Base-by-base conservation (phyloP, 2,113 vertebrate genomes). In the Maccullochella peelii region DNA sequence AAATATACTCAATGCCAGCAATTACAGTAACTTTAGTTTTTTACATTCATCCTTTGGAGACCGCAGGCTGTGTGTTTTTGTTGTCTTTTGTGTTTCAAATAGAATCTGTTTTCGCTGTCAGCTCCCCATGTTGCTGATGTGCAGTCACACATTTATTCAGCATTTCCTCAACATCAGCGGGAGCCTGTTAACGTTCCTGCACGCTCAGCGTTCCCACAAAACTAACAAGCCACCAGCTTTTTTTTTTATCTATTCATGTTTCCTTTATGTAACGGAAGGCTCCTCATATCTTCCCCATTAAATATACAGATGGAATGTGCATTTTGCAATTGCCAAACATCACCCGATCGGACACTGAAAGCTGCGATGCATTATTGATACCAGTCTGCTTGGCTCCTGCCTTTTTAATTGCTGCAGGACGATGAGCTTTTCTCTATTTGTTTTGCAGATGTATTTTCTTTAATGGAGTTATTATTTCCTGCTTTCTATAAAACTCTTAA, bases 311-410 rank as follows among this genome's bases (percentile, higher is more conserved):
- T 36, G 68, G 21, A 75, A 54, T 82, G 76, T 70, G 72, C 69
- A 42, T 83, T 88, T 86, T 77, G 75, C 52, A 91, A 93, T 80
- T 77, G 72, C 78, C 40, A 33, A 84, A 79, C 75, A 67, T 74
- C 75, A 50, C 52, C 58, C 68, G 36, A 15, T 73, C 40, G 58
- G 66, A 18, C 21, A 8, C 36, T 2, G 27, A 67, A 63, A 38
- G 73, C 77, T 1, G 8, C 2, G 62, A 84, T 94, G 73, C 77
- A 93, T 95, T 93, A 94, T 93, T 94, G 86, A 95, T 79, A 25
- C n/a, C 11, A 0, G 42, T 74, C 58, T 54, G 79, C 58, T 65
- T 15, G 21, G 18, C 70, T 50, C 44, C 36, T 14, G 66, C 72
- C 40, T 55, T 74, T 82, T 65, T 91, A 91, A 91, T 85, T 86